Conservation (phyloP, 2,888 invertebrate species). For the Polylopha cassiicola region DNA sequence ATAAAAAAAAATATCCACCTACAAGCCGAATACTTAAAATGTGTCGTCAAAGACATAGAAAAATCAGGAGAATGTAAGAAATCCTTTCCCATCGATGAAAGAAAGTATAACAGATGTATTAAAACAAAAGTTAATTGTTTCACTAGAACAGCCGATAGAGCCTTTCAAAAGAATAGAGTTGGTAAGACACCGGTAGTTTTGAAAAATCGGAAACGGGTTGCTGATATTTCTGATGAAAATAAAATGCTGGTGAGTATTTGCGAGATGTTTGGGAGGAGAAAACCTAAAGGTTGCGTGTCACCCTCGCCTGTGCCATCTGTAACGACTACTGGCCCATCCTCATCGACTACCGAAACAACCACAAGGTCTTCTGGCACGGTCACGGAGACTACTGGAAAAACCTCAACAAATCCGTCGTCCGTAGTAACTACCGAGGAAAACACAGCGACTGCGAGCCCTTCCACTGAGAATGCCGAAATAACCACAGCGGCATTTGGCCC, state of each 20-base stretch:
- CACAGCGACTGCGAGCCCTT: no score
- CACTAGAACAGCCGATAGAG: not conserved
- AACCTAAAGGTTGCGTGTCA: not conserved
- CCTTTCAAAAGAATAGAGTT: not conserved
- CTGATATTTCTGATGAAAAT: not conserved
- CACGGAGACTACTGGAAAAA: not conserved
- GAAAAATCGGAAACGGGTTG: not conserved
- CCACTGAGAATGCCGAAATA: no score
- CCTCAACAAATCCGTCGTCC: not conserved
- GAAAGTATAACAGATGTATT: not conserved
- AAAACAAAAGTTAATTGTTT: not conserved
- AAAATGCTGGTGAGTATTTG: not conserved
- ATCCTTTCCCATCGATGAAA: not conserved
- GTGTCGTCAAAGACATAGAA: not conserved
- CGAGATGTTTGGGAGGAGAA: not conserved
- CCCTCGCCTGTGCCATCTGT: not conserved
- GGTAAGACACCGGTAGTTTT: not conserved
- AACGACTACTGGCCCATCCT: not conserved
- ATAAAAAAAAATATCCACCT: not conserved
- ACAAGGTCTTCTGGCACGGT: not conserved
- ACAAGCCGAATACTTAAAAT: conserved; percentile 9
- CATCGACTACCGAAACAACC: not conserved
- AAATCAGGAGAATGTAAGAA: not conserved
- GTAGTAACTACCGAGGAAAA: no score
- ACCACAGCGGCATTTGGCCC: no score